phyloP scores from a whole-genome alignment of 2,113 vertebrate species.

The Leucoraja erinaceus region DNA sequence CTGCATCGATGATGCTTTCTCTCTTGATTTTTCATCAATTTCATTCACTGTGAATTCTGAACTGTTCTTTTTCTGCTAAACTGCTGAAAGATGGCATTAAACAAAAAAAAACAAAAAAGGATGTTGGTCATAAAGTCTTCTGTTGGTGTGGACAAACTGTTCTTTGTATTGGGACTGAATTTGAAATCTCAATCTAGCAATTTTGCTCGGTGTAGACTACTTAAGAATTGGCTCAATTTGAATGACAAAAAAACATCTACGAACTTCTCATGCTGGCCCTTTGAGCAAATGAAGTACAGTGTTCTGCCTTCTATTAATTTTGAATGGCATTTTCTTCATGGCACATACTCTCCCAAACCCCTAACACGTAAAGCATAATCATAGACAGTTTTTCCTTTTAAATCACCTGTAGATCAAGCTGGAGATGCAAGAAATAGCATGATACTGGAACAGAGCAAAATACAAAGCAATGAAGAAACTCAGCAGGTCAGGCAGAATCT shows the following conservation, averaged over 20 bases:
- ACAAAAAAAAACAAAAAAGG: not conserved
- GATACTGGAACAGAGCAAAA: no score
- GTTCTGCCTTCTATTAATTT: not conserved
- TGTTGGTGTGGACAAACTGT: not conserved
- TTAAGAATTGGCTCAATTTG: not conserved
- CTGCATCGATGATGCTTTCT: no score
- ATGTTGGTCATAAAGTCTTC: not conserved
- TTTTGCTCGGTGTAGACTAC: not conserved
- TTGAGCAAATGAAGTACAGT: not conserved
- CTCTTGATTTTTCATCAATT: not conserved
- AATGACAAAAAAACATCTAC: not conserved
- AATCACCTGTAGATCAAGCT: not conserved
- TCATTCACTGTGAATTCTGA: not conserved
- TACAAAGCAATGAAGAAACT: no score
- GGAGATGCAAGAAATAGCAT: no score
- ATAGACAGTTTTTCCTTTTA: not conserved
- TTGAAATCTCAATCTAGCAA: not conserved
- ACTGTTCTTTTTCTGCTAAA: not conserved
- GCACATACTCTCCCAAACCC: not conserved
- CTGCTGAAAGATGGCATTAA: not conserved
- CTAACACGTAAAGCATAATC: not conserved
- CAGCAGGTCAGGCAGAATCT: no score
- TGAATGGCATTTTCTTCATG: not conserved
- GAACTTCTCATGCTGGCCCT: no score
- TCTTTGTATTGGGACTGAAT: not conserved